Evolutionary conservation across 2,888 invertebrate genomes (phyloP), one percentile per base, ranked within the genome.

Genomic region (Callimorpha dominula): DNA sequence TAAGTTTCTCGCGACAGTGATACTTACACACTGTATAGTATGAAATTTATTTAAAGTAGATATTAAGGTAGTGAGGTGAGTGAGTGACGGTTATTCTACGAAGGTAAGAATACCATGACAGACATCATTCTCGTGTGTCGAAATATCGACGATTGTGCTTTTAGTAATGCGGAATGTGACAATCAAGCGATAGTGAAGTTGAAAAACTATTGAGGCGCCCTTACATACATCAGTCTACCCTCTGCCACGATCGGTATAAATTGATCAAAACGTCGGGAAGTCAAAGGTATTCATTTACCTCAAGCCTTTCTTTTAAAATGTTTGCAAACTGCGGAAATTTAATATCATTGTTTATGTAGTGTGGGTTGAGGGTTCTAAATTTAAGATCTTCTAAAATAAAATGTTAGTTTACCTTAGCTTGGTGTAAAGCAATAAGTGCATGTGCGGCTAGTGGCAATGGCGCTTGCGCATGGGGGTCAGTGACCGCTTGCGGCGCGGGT

Each of bases 371-470:
- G 31, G 31, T 31, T n/a, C 31, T 31, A 31, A 1, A 31, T 12
- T 57, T 12, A 20, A 31, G 17, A 17, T 15, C 4, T 31, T 31
- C 31, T 52, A 11, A 31, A 60, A 60, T 6, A 46, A 31, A 31
- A 11, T 42, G 15, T n/a, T 9, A 40, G 0, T 8, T 0, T 79
- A 94, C 95, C 91, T 94, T 92, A 40, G 91, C 96, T 89, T 98
- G 98, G 20, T 98, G 94, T 78, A 99, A 96, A 0, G 98, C 97
- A 43, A 98, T 95, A 0, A 98, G 93, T 0, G 98, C 97, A 88
- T 97, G 98, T 0, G 99, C 98, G 0, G 99, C 98, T 17, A 99
- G 94, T 0, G 98, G 97, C 52, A 98, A 69, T 2, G 89, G 83
- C 0, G 86, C 81, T 78, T 93, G 93, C 42, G 93, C 93, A 42